These are phyloP conservation scores for Miichthys miiuy DNA, from an alignment of 2,797 vertebrate species.

Conservation along the genomic window DNA sequence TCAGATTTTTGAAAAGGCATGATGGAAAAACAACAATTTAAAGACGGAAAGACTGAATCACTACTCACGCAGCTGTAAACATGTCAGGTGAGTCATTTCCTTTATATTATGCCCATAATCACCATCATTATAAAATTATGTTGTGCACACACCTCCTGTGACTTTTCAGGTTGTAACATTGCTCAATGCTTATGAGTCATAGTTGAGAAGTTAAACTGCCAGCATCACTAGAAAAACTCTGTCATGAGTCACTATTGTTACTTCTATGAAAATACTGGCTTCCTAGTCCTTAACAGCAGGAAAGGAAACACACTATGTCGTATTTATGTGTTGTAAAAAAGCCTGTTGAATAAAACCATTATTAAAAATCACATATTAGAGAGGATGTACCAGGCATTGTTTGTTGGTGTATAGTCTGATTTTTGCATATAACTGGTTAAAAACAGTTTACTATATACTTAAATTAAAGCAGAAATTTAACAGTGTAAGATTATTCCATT, in stretches of 20 bases:
- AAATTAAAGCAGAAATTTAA: not conserved
- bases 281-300: not conserved
- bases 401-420: not conserved
- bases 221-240: not conserved
- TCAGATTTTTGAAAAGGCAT: constrained; percentile 16
- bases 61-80: constrained; percentile 31
- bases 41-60: constrained; percentile 55
- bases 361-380: not conserved
- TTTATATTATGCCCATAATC: constrained; percentile 23
- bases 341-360: too few species aligned
- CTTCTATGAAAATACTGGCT: not conserved
- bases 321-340: constrained; percentile 1
- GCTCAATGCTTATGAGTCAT: constrained; percentile 50
- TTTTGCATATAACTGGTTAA: not conserved
- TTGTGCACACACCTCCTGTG: constrained; percentile 46
- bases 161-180: constrained; percentile 30
- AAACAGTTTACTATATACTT: not conserved
- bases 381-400: too few species aligned
- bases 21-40: constrained; percentile 40
- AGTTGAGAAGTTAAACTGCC: constrained; percentile 1
- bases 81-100: constrained; percentile 65
- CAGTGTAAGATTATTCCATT: not conserved
- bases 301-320: not conserved
- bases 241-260: constrained; percentile 14
- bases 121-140: constrained; percentile 41